Evolutionary conservation across 2,113 vertebrate species (phyloP).

Genomic region (Callorhinus ursinus): DNA sequence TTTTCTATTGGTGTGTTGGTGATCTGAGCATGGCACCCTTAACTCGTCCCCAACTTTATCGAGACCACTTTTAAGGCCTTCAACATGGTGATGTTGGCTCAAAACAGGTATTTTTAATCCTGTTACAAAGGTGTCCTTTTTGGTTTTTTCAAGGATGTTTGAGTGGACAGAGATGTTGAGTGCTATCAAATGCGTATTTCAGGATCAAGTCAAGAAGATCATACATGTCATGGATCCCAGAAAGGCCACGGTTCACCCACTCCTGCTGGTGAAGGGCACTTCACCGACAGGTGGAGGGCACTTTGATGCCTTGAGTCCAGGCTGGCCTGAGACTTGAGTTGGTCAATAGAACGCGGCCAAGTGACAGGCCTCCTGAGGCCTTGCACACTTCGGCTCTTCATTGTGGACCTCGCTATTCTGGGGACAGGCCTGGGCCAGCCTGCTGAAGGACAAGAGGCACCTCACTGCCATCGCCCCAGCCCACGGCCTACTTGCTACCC

Average conservation of each 20-base stretch:
- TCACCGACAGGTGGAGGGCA: accelerated
- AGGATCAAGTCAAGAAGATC: background rate
- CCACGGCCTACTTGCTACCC: background rate
- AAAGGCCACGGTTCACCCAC: too few relatives aligned
- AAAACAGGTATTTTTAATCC: background rate
- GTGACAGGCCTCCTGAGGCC: background rate
- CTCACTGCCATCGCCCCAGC: background rate
- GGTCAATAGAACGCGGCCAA: background rate
- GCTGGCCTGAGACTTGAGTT: background rate
- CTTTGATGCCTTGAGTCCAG: accelerated
- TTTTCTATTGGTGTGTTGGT: accelerated
- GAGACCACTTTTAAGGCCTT: background rate
- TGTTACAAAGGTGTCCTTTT: background rate
- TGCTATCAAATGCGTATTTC: background rate
- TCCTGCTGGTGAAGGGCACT: too few relatives aligned
- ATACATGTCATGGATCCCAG: accelerated
- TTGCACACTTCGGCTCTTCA: accelerated
- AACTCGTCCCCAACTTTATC: background rate
- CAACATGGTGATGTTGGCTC: background rate
- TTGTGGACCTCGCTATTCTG: background rate
- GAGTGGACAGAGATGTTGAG: background rate
- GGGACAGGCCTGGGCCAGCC: background rate
- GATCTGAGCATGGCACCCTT: background rate
- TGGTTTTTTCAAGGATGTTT: too few relatives aligned
- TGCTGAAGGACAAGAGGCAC: background rate